Percentiles rank a stretch among this genome's conserved stretches.
Evolutionary conservation across 1,140 invertebrate genomes (phyloP).

Genomic region (Drosophila nebulosa): DNA sequence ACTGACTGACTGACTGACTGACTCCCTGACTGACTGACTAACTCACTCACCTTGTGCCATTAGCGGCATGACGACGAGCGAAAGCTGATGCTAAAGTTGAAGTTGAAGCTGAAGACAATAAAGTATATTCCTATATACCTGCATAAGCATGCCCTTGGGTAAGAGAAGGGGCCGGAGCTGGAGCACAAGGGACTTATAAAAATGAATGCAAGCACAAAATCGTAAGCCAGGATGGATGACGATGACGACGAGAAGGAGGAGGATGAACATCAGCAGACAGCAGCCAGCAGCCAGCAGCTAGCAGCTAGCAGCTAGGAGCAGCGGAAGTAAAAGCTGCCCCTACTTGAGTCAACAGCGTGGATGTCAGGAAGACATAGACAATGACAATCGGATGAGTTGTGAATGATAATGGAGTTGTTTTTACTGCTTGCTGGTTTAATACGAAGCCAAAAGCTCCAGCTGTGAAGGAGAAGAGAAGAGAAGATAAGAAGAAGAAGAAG

Average conservation of each 20-base stretch:
- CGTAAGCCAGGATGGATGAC: constrained; percentile 42
- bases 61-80: constrained; percentile 30
- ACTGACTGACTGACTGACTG: background rate
- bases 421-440: background rate
- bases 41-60: constrained; percentile 53
- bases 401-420: constrained; percentile 63
- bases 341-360: constrained; percentile 47
- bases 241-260: constrained; percentile 2
- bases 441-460: background rate
- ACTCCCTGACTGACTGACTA: background rate
- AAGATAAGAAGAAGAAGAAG: background rate
- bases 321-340: background rate
- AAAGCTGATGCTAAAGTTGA: constrained; percentile 31
- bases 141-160: constrained; percentile 63
- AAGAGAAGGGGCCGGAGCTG: background rate
- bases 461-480: background rate
- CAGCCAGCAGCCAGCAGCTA: too few relatives aligned
- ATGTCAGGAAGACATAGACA: constrained; percentile 58
- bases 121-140: constrained; percentile 36
- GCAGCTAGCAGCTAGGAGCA: too few relatives aligned
- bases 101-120: constrained; percentile 44
- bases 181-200: constrained; percentile 36
- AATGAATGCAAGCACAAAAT: constrained; percentile 53
- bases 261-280: background rate
- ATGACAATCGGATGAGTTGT: constrained; percentile 77